A percentile compares a stretch with the other conserved stretches of the same genome.
Conservation (phyloP, 2,888 invertebrate genomes). For the Masnerella sp. region DNA sequence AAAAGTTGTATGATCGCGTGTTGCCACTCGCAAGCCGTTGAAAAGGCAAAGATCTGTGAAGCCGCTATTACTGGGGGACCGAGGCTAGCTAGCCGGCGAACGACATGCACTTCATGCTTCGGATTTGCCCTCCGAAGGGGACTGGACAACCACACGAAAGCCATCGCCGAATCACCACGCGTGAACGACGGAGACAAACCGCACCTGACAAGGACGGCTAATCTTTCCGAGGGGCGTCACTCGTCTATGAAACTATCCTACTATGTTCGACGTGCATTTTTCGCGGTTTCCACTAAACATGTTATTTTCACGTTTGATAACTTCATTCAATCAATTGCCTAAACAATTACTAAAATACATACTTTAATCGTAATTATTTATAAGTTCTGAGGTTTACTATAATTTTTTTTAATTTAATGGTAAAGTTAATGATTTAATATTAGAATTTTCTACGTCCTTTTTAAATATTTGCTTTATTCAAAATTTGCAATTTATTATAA, state of each 20-base stretch:
- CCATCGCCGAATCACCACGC: slow-evolving; percentile 27
- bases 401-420: not conserved
- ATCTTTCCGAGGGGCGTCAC: slow-evolving; percentile 24
- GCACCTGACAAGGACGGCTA: slow-evolving; percentile 14
- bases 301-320: slow-evolving; percentile 5
- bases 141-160: slow-evolving; percentile 24
- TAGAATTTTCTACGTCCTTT: no score
- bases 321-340: not conserved
- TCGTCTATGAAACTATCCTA: slow-evolving; percentile 12
- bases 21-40: slow-evolving; percentile 63
- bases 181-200: slow-evolving; percentile 23
- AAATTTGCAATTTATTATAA: not conserved
- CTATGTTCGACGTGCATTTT: slow-evolving; percentile 3
- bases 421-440: not conserved
- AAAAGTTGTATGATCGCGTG: slow-evolving; percentile 56
- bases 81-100: slow-evolving; percentile 27
- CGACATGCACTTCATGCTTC: slow-evolving; percentile 52
- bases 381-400: not conserved
- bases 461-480: no score
- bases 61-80: slow-evolving; percentile 69
- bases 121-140: slow-evolving; percentile 46
- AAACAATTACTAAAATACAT: not conserved
- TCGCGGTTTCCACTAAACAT: slow-evolving; percentile 9
- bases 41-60: slow-evolving; percentile 71
- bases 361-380: not conserved